phyloP scores from a whole-genome alignment of 2,113 vertebrate genomes.

The Cnemophilus loriae region DNA sequence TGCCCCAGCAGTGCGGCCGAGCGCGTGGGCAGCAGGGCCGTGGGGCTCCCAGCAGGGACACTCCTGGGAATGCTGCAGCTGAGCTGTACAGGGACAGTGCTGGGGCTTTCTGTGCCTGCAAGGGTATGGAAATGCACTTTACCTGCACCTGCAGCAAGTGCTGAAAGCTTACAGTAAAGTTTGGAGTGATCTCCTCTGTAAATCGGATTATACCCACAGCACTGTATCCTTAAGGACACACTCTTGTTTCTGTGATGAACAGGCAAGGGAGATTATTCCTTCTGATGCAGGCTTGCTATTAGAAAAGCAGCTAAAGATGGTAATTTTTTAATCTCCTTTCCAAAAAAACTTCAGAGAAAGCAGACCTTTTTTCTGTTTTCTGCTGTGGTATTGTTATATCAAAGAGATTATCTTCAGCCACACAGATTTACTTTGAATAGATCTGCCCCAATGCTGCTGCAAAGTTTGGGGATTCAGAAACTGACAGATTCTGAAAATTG shows the following conservation, averaged over 20 bases:
- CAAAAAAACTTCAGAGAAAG: not conserved
- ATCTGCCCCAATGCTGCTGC: not conserved
- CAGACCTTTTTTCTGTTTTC: not conserved
- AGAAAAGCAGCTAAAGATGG: not conserved
- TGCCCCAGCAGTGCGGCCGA: accelerated
- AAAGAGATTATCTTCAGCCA: conserved; percentile 3
- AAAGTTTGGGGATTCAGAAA: not conserved
- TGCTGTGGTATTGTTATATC: not conserved
- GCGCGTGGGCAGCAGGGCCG: accelerated
- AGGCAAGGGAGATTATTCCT: not conserved
- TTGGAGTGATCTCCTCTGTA: not conserved
- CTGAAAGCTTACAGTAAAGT: not conserved
- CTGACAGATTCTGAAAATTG: not conserved
- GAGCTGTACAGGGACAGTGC: not conserved
- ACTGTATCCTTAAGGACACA: not conserved
- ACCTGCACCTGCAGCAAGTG: not conserved
- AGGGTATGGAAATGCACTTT: not conserved
- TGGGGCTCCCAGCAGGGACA: accelerated
- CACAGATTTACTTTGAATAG: not conserved
- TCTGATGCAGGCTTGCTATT: not conserved
- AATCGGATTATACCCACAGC: not conserved
- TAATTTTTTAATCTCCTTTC: conserved; percentile 33
- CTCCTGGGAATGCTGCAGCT: not conserved
- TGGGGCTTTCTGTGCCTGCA: not conserved
- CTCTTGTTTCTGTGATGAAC: not conserved